Evolutionary conservation across 2,888 invertebrate species (phyloP), one percentile per base, ranked within the genome.

Genomic region (Apamea epomidion): DNA sequence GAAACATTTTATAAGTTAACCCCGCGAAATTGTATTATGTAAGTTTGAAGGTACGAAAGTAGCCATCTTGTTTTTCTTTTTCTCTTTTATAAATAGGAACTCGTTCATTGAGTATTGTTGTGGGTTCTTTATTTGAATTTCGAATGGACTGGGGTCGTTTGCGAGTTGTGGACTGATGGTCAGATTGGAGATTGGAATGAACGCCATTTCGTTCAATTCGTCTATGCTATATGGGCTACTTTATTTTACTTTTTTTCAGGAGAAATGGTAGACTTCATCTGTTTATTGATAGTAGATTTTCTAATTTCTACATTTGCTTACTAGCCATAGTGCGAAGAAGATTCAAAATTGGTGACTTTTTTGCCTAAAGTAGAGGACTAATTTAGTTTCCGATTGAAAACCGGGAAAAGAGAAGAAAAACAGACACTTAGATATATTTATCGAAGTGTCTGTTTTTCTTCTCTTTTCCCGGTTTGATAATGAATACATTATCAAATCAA

Each of bases 1-100:
- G 85, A 87, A 86, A 89, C 88, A 89, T 89, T 89, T 88, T 85
- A 89, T 78, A 89, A 90, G 80, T 85, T 85, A 85, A 83, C 87
- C 82, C 70, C 70, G 79, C 71, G 82, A 89, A 89, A 90, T 90
- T 86, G 85, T 87, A 78, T 89, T 86, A 89, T 81, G 84, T 45
- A 73, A 87, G 81, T 86, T 90, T 74, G 21, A 72, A 84, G 83
- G 80, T 75, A 81, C 73, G 29, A 76, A 83, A 85, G 88, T 81
- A 82, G 89, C 83, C 80, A 87, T 87, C 78, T 85, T 88, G 82
- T 8, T 60, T 85, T 80, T 81, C 82, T 0, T 58, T 75, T 84
- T 86, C 81, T 82, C 3, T 86, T 67, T 74, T 85, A 25, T 54
- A 85, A 78, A 88, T 74, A 78, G 60, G 69, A 84, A 73, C 74